Base-by-base conservation (phyloP, 2,113 vertebrate genomes). In the Xiphophorus maculatus region DNA sequence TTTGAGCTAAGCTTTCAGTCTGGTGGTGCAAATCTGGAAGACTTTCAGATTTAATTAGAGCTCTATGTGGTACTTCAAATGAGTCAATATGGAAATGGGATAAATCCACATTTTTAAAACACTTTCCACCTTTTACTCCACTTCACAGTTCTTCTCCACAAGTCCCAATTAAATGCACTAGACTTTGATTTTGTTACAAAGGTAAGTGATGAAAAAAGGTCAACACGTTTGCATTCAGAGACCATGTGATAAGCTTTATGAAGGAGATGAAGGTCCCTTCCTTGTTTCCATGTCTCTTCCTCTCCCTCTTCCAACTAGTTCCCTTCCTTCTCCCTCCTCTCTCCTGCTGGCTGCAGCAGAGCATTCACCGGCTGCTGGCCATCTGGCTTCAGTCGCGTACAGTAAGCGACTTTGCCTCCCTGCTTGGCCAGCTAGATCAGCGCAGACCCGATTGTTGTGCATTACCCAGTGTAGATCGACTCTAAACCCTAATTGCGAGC, bases 401-500 rank as follows among this genome's bases (percentile, higher is more conserved):
- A 69, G 71, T 89, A 81, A 92, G 84, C 86, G 90, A 90, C 89
- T 93, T 90, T 92, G 73, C 70, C 54, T 81, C 61, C 69, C 82
- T 76, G 76, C 29, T 69, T 79, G 71, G 58, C 80, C 69, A 74
- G 58, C 80, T 78, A 85, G 85, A 89, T 91, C 78, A 88, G 83
- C 62, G 66, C 66, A 70, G 79, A 77, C 82, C 82, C 64, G 84
- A 82, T 82, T 84, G 84, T 32, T 30, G 29, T 79, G 90, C 81
- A 93, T 91, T 93, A 90, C 85, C 74, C 79, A 74, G 88, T 85
- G 76, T 88, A 89, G 86, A 91, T 90, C 83, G 88, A 90, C 78
- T 84, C 71, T 92, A 92, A 92, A 86, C 85, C 65, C 73, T 93
- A 94, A 94, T 92, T 92, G 91, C 93, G 90, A 90, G 84, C 69